Evolutionary conservation across 1,140 invertebrate genomes (phyloP).

Genomic region (Lepidurus couesii): DNA sequence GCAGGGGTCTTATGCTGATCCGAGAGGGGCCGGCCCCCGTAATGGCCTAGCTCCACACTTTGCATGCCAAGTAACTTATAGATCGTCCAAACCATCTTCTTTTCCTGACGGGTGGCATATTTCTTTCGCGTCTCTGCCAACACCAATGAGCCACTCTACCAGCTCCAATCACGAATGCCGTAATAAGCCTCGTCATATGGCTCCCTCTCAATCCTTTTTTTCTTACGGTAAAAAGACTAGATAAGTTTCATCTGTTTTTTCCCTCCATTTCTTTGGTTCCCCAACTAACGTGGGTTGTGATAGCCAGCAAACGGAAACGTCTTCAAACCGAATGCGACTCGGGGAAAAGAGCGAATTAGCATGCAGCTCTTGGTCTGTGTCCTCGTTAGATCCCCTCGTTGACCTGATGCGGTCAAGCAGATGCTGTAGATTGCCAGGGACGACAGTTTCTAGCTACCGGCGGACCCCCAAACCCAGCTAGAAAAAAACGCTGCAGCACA

Average conservation of each 20-base stretch:
- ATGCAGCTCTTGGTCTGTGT: conserved; percentile 2
- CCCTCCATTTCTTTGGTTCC: not conserved
- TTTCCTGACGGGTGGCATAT: not conserved
- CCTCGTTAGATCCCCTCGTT: conserved; percentile 17
- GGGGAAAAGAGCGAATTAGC: not conserved
- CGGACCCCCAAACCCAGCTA: not conserved
- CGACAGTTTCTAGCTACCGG: conserved; percentile 18
- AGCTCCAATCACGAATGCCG: conserved; percentile 13
- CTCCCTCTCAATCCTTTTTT: not conserved
- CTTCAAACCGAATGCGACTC: not conserved
- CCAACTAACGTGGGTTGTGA: not conserved
- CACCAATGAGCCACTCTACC: conserved; percentile 1
- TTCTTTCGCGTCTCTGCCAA: not conserved
- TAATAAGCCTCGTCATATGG: conserved; percentile 15
- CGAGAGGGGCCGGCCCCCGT: conserved; percentile 1
- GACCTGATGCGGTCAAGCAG: conserved; percentile 20
- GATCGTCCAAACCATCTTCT: not conserved
- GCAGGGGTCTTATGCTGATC: conserved; percentile 16
- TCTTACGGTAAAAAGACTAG: not conserved
- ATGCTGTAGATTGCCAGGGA: conserved; percentile 17
- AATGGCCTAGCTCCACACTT: conserved; percentile 18
- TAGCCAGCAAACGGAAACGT: not conserved
- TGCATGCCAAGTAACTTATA: conserved; percentile 15
- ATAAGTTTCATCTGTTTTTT: not conserved
- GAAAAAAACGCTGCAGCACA: not conserved